Conservation (phyloP, 35 echinoderm and acorn worm species). For the Acanthaster planci region DNA sequence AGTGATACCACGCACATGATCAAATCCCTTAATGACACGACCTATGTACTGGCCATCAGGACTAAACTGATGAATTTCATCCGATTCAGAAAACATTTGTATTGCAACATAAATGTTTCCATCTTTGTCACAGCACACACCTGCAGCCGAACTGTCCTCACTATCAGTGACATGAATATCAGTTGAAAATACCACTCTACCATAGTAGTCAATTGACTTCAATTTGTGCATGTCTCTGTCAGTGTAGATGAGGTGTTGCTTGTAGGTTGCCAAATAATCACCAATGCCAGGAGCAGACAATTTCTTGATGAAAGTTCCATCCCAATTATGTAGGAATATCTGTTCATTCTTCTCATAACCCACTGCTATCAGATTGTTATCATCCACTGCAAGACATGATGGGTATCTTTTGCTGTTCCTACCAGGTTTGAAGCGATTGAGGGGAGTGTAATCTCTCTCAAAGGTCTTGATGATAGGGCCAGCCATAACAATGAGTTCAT, state of each 20-base stretch:
- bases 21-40: conserved; percentile 2
- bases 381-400: conserved; percentile 24
- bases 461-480: neutral
- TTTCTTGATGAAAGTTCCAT: neutral
- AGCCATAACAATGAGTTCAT: neutral
- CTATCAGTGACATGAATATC: too few relatives aligned
- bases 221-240: neutral
- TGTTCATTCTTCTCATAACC: neutral
- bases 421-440: neutral
- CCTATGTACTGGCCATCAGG: neutral
- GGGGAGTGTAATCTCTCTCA: neutral
- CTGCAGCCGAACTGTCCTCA: too few relatives aligned
- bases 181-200: too few relatives aligned
- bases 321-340: neutral
- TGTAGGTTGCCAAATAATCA: neutral
- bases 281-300: neutral
- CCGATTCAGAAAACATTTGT: neutral
- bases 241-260: neutral
- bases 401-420: neutral
- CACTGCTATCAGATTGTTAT: conserved; percentile 32
- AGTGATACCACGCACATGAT: neutral
- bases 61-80: neutral
- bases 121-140: neutral
- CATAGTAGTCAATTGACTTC: neutral
- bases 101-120: neutral